phyloP scores from a whole-genome alignment of 2,113 vertebrate species.

The Gymnobelideus leadbeateri region DNA sequence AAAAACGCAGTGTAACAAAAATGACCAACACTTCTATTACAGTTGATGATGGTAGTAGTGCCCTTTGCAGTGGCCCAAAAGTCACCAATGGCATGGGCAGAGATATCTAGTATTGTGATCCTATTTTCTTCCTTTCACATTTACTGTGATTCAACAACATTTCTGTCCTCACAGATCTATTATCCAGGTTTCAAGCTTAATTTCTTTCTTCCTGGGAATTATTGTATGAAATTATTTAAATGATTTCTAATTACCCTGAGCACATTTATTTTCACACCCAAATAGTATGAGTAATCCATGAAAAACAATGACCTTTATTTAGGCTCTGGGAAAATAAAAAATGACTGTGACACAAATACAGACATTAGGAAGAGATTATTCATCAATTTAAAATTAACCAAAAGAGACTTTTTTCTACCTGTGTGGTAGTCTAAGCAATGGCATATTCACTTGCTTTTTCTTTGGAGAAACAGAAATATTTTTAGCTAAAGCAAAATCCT shows the following conservation, averaged over 20 bases:
- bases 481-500: constrained; percentile 63
- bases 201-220: constrained; percentile 67
- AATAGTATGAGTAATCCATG: constrained; percentile 73
- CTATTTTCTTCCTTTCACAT: constrained; percentile 43
- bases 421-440: constrained; percentile 64
- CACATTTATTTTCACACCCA: constrained; percentile 77
- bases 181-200: constrained; percentile 42
- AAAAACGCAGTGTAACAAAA: background rate
- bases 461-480: constrained; percentile 60
- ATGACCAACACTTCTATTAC: background rate
- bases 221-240: constrained; percentile 72
- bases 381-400: constrained; percentile 67
- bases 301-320: constrained; percentile 65
- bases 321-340: constrained; percentile 66
- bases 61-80: background rate
- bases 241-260: constrained; percentile 68
- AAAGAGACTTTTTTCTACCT: constrained; percentile 53
- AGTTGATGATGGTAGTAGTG: background rate
- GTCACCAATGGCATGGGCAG: background rate
- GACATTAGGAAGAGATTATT: constrained; percentile 65
- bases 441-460: constrained; percentile 67
- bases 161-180: constrained; percentile 60
- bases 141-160: background rate
- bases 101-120: constrained; percentile 26
- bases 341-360: constrained; percentile 69